Percentiles rank a stretch among this genome's conserved stretches.
Conservation (phyloP, 2,888 invertebrate species). For the Tiphia femorata region DNA sequence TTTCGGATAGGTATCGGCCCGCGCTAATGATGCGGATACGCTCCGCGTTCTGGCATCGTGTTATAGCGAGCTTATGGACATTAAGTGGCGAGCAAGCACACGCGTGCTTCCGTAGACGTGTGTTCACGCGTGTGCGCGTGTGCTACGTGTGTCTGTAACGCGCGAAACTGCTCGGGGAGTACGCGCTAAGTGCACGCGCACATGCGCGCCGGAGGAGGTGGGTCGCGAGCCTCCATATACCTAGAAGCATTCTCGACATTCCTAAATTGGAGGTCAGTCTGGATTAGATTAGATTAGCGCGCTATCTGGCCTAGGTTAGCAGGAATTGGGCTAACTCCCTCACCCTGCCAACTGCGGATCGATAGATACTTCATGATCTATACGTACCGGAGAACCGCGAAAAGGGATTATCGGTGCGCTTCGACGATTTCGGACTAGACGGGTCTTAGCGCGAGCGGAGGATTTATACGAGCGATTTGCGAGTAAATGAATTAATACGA, state of each 20-base stretch:
- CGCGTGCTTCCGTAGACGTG: no score
- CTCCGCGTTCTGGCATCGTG: background rate
- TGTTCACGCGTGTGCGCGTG: background rate
- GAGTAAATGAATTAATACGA: no score
- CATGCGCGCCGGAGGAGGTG: background rate
- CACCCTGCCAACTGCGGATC: constrained; percentile 2
- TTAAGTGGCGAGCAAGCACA: no score
- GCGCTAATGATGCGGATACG: constrained; percentile 14
- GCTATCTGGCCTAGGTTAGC: constrained; percentile 13
- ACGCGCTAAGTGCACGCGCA: background rate
- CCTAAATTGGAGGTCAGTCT: constrained; percentile 37
- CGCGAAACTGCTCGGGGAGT: background rate
- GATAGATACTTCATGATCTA: background rate
- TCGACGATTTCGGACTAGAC: no score
- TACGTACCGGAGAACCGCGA: no score
- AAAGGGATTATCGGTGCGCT: no score
- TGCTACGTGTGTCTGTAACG: no score
- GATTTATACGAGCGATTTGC: no score
- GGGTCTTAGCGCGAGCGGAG: no score
- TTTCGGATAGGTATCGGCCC: constrained; percentile 16
- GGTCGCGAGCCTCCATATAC: background rate
- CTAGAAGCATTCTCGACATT: constrained; percentile 36
- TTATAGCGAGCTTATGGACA: constrained; percentile 9
- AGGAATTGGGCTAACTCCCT: constrained; percentile 22
- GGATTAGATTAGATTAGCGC: constrained; percentile 36